These are phyloP conservation scores for Rostratula benghalensis DNA, from an alignment of 2,113 vertebrate species.

Conservation along the genomic window DNA sequence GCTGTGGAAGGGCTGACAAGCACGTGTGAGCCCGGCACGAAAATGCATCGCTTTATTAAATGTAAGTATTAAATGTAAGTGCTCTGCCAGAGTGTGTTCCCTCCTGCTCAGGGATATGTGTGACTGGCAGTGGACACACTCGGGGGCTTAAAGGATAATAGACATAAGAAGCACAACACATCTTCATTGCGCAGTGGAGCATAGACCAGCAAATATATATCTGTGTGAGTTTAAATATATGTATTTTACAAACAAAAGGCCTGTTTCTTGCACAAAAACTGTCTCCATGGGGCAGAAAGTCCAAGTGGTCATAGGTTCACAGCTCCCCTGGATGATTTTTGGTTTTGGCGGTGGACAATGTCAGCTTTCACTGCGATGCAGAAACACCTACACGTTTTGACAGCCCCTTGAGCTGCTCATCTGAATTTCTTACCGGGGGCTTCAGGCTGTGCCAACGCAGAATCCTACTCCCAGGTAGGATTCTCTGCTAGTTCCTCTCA, in stretches of 20 bases:
- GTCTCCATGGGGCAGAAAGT: background rate
- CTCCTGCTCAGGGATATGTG: background rate
- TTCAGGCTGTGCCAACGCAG: background rate
- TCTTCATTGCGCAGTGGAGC: accelerated
- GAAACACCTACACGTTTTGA: accelerated
- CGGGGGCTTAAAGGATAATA: background rate
- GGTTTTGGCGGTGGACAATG: background rate
- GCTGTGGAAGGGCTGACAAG: background rate
- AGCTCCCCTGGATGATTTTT: background rate
- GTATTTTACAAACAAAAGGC: background rate
- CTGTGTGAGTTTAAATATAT: too few species aligned
- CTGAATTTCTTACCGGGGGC: background rate
- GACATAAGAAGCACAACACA: background rate
- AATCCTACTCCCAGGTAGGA: background rate
- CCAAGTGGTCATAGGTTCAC: accelerated
- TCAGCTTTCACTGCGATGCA: background rate
- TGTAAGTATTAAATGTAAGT: background rate
- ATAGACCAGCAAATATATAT: background rate
- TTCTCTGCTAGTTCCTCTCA: background rate
- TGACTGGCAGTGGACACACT: background rate
- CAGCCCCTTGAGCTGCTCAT: background rate
- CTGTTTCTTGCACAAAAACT: accelerated
- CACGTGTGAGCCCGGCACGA: background rate
- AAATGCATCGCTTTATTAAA: background rate
- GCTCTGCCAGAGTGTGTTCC: background rate